A percentile compares a stretch with the other conserved stretches of the same genome.
Conservation (phyloP, 1,140 invertebrate genomes). For the Oedothorax gibbosus region DNA sequence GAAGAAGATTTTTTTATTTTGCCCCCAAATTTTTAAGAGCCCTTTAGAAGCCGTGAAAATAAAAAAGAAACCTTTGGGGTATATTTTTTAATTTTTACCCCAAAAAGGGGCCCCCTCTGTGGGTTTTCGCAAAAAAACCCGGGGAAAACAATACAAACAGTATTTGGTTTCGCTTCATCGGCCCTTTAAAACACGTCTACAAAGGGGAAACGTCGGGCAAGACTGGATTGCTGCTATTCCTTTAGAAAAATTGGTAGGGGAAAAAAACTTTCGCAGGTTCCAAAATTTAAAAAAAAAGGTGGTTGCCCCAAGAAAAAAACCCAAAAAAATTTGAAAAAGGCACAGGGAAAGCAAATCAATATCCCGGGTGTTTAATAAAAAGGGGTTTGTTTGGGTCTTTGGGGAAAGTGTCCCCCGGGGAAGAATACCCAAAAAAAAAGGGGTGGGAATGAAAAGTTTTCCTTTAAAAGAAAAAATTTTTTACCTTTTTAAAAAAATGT, state of each 20-base stretch:
- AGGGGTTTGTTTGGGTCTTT: too few relatives aligned
- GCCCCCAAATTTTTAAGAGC: too few relatives aligned
- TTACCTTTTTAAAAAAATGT: too few relatives aligned
- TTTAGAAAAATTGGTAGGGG: slow-evolving; percentile 66
- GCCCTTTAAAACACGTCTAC: slow-evolving; percentile 38
- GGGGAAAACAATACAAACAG: slow-evolving; percentile 35
- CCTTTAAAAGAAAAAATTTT: too few relatives aligned
- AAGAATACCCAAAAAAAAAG: too few relatives aligned
- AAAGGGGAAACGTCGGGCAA: slow-evolving; percentile 30
- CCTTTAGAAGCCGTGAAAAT: slow-evolving; percentile 3
- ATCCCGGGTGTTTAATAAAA: neutral
- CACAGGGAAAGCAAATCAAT: slow-evolving; percentile 21
- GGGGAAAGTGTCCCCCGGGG: too few relatives aligned
- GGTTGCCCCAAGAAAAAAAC: slow-evolving; percentile 75
- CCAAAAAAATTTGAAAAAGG: slow-evolving; percentile 75
- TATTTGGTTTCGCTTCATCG: slow-evolving; percentile 36
- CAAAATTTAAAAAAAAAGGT: neutral
- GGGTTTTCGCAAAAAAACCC: slow-evolving; percentile 39
- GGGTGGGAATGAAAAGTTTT: too few relatives aligned
- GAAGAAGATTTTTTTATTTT: neutral
- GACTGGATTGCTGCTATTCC: slow-evolving; percentile 66
- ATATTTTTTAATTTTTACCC: slow-evolving; percentile 15
- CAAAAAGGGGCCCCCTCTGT: neutral
- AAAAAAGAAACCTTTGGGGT: slow-evolving; percentile 5
- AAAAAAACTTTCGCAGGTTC: slow-evolving; percentile 73